A percentile compares a stretch with the other conserved stretches of the same genome.
Conservation (phyloP, 2,797 vertebrate species). For the Microctenopoma lineatum region DNA sequence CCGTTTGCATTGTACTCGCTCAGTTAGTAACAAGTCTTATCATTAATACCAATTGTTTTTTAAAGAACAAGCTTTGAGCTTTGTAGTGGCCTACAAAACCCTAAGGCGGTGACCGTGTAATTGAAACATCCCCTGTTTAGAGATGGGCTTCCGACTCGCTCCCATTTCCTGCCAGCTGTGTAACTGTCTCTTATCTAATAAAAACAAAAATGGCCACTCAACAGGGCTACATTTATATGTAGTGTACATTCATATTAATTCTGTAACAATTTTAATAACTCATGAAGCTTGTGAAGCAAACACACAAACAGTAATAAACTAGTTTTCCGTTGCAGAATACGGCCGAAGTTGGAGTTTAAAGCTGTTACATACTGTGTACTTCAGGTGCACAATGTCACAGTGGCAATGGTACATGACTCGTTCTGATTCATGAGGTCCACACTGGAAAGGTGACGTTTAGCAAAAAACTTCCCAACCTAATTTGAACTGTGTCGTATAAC, state of each 20-base stretch:
- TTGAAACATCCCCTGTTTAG: no score
- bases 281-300: background rate
- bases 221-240: background rate
- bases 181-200: background rate
- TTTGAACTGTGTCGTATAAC: no score
- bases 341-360: background rate
- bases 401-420: background rate
- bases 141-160: background rate
- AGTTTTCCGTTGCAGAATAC: background rate
- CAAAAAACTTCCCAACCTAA: background rate
- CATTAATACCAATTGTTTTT: background rate
- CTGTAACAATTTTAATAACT: background rate
- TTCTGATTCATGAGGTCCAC: background rate
- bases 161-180: background rate
- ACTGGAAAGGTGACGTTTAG: background rate
- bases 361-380: background rate
- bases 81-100: background rate
- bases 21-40: background rate
- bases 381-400: background rate
- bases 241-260: background rate
- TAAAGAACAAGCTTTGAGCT: background rate
- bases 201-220: background rate
- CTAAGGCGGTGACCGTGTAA: no score
- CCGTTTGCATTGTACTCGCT: background rate
- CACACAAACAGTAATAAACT: background rate